Evolutionary conservation across 2,888 invertebrate genomes (phyloP).

Genomic region (Neoitamus cyanurus): DNA sequence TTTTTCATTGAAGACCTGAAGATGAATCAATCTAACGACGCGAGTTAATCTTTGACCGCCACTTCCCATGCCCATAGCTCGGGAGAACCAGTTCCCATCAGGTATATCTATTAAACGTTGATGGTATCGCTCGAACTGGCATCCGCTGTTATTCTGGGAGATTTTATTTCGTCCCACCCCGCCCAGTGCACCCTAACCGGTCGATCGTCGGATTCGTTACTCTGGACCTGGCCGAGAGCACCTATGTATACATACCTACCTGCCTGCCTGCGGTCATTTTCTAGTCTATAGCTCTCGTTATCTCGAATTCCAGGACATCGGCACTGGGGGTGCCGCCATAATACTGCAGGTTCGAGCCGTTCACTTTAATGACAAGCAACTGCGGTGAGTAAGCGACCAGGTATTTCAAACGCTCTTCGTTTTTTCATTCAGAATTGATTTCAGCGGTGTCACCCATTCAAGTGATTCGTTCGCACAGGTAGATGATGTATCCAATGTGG

Average conservation of each 20-base stretch:
- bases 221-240: neutral
- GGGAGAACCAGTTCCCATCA: neutral
- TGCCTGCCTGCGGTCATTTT: neutral
- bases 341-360: neutral
- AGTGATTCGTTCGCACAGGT: neutral
- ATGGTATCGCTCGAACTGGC: neutral
- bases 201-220: neutral
- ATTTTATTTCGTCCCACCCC: neutral
- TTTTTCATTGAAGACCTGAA: neutral
- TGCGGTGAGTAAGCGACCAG: neutral
- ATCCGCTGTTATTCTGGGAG: neutral
- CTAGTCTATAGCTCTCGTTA: neutral
- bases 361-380: neutral
- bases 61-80: neutral
- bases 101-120: neutral
- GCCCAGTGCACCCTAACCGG: neutral
- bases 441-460: neutral
- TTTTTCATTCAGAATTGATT: neutral
- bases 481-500: neutral
- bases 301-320: neutral
- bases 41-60: conserved; percentile 24
- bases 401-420: neutral
- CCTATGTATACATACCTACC: neutral
- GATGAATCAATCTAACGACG: conserved; percentile 19
- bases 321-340: neutral